Evolutionary conservation across 2,113 vertebrate genomes (phyloP).

Genomic region (Cololabis saira): DNA sequence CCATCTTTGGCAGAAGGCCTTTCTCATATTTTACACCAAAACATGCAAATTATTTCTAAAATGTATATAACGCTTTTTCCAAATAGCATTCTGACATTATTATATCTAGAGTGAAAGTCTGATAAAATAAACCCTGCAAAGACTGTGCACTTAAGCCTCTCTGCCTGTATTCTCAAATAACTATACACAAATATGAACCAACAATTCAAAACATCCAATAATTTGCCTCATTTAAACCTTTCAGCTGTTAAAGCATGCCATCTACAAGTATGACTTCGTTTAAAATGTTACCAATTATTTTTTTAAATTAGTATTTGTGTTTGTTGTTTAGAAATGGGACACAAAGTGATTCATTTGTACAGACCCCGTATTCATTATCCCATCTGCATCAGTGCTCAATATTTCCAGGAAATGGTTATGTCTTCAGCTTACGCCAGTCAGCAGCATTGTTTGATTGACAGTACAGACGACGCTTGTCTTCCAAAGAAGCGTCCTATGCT

Average conservation of each 20-base stretch:
- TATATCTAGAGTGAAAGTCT: constrained; percentile 22
- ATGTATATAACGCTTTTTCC: constrained; percentile 52
- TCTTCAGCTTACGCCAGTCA: not conserved
- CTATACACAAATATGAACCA: too few relatives aligned
- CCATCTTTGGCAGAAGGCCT: constrained; percentile 48
- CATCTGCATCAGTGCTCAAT: not conserved
- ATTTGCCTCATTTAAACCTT: too few relatives aligned
- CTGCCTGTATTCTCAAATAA: too few relatives aligned
- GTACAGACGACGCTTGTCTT: constrained; percentile 39
- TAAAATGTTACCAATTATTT: too few relatives aligned
- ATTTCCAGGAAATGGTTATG: not conserved
- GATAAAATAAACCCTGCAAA: too few relatives aligned
- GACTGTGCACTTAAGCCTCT: too few relatives aligned
- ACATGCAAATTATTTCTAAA: constrained; percentile 48
- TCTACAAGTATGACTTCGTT: too few relatives aligned
- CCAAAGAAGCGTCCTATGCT: constrained; percentile 21
- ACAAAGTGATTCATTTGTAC: too few relatives aligned
- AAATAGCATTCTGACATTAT: constrained; percentile 49
- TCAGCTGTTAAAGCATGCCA: too few relatives aligned
- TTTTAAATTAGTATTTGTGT: too few relatives aligned
- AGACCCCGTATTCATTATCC: not conserved
- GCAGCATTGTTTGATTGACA: constrained; percentile 46
- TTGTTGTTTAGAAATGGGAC: too few relatives aligned
- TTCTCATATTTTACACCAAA: constrained; percentile 48
- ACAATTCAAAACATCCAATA: too few relatives aligned